A percentile compares a stretch with the other conserved stretches of the same genome.
Evolutionary conservation across 2,888 invertebrate species (phyloP).

Genomic region (Athetis lepigone): DNA sequence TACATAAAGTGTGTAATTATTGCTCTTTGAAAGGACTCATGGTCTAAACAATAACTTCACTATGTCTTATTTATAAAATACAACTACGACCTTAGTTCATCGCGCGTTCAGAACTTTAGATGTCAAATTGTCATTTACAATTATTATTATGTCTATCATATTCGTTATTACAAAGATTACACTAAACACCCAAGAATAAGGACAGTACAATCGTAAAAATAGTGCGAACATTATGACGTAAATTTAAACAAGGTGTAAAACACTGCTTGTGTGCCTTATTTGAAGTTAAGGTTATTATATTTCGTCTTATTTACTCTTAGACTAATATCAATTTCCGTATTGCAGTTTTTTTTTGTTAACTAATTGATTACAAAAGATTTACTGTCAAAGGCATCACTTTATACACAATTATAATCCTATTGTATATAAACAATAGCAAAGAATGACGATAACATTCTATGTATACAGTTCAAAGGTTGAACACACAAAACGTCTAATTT

Average conservation of each 20-base stretch:
- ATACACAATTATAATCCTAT: not conserved
- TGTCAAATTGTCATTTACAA: conserved; percentile 61
- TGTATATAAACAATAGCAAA: not conserved
- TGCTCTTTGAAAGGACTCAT: conserved; percentile 40
- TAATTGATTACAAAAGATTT: conserved; percentile 7
- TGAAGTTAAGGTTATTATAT: conserved; percentile 1
- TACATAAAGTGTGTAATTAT: conserved; percentile 44
- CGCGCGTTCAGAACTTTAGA: conserved; percentile 38
- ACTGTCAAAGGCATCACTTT: conserved; percentile 8
- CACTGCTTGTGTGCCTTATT: conserved; percentile 25
- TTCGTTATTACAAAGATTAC: conserved; percentile 45
- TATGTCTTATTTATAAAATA: conserved; percentile 46
- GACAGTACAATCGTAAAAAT: conserved; percentile 41
- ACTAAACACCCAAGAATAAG: conserved; percentile 52
- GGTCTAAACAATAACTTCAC: conserved; percentile 44
- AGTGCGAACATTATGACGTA: conserved; percentile 32
- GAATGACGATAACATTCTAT: not conserved
- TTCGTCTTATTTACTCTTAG: conserved; percentile 33
- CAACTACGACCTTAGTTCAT: conserved; percentile 34
- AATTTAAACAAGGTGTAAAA: conserved; percentile 47
- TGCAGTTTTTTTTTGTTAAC: conserved; percentile 13
- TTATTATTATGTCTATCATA: conserved; percentile 33
- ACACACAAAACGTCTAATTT: not conserved
- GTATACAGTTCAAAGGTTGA: conserved; percentile 3
- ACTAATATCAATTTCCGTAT: conserved; percentile 16